Conservation (phyloP, 2,797 vertebrate species). For the Oreochromis grahami region DNA sequence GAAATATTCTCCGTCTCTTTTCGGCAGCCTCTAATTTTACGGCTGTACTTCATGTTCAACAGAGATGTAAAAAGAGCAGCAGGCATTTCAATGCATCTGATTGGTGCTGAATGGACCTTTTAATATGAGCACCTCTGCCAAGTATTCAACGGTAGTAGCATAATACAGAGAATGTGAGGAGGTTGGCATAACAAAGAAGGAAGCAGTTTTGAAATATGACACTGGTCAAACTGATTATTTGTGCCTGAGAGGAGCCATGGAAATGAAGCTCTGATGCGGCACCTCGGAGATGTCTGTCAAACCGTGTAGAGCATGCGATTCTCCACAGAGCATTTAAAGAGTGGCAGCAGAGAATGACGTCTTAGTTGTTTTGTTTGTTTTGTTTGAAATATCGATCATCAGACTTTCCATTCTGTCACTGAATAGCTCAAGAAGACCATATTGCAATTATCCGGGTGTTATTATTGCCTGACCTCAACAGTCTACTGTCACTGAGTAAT, state of each 20-base stretch:
- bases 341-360: neutral
- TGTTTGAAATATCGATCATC: neutral
- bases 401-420: neutral
- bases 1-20: neutral
- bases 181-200: slow-evolving; percentile 4
- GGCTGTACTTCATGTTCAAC: neutral
- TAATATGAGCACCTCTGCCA: neutral
- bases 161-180: neutral
- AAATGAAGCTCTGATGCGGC: slow-evolving; percentile 16
- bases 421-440: neutral
- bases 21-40: neutral
- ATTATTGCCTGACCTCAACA: neutral
- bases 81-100: neutral
- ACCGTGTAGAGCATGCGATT: neutral
- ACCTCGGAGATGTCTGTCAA: slow-evolving; percentile 27
- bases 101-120: neutral
- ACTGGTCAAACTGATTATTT: slow-evolving; percentile 36
- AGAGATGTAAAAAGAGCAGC: neutral
- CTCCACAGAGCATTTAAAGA: neutral
- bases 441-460: neutral
- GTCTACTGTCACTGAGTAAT: neutral
- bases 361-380: neutral
- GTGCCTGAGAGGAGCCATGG: slow-evolving; percentile 20
- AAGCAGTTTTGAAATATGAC: neutral
- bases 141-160: neutral